These are phyloP conservation scores for Microctonus brassicae DNA, from an alignment of 2,888 invertebrate species.

Conservation along the genomic window DNA sequence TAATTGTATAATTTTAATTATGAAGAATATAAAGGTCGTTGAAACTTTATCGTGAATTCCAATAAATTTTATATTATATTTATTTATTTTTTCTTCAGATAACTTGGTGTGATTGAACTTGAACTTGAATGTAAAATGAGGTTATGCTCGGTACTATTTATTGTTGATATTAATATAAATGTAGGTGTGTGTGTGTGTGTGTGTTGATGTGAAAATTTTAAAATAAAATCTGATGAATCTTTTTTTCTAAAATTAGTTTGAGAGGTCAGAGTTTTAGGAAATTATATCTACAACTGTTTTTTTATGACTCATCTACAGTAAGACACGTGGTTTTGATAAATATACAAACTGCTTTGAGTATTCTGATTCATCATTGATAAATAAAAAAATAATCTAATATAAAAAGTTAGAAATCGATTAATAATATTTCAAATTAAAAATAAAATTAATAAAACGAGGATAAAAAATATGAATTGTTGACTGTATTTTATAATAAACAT, in stretches of 20 bases:
- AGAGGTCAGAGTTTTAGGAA: neutral
- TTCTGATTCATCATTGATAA: neutral
- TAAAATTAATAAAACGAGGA: conserved; percentile 15
- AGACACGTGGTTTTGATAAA: neutral
- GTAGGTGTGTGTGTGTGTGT: neutral
- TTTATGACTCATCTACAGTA: neutral
- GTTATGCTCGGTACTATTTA: neutral
- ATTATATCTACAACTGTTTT: neutral
- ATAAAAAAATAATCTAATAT: neutral
- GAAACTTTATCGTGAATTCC: neutral
- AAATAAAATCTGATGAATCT: neutral
- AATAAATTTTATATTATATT: neutral
- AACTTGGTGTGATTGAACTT: neutral
- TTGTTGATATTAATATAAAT: neutral
- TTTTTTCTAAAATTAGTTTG: neutral
- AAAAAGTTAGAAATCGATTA: neutral
- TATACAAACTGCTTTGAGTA: neutral
- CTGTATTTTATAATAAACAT: no score
- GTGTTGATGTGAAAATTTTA: neutral
- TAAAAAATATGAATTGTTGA: no score
- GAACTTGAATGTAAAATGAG: neutral
- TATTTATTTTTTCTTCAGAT: neutral
- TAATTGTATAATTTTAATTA: neutral
- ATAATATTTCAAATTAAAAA: neutral
- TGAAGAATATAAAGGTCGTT: neutral